Base-by-base conservation (phyloP, 2,797 vertebrate genomes). In the Characodon lateralis region DNA sequence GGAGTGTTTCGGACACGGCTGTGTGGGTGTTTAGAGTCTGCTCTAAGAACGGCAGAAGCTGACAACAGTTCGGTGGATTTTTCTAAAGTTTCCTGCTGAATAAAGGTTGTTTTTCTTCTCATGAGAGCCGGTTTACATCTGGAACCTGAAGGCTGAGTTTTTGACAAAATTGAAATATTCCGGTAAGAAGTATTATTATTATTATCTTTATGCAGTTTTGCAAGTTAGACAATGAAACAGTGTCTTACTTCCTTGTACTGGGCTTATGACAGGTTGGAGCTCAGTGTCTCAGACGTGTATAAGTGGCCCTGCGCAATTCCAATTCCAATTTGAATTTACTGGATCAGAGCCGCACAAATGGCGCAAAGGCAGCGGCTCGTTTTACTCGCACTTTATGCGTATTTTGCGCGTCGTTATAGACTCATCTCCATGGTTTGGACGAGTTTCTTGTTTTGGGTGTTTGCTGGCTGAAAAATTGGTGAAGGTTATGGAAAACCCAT, bases 231-330 rank as follows among this genome's bases (percentile, higher is more conserved):
- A 59, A 20, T 22, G 1, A 63, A 24, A 5, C 24, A 1, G 13
- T 13, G 16, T 41, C 80, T 43, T 43, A 85, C 84, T 91, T 88
- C 88, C 86, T 82, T 70, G 83, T 85, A 85, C 35, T 79, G 70
- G 48, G 69, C 39, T 71, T 83, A 73, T 61, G 85, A 86, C 87
- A 90, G 83, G 84, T 91, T 84, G 56, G 68, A 71, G 81, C 69
- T 48, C 65, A 9, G 58, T 51, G 43, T 73, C 14, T 80, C 65
- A 10, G 18, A 3, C 18, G 74, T n/a, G 43, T 65, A 8, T 18
- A 43, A 59, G 75, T 22, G 6, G 26, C 35, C 53, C 26, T 78
- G 68, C 35, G 9, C 41, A 9, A 3, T 77, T 46, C n/a, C 69
- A 78, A 58, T 41, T 66, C 63, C 20, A 43, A 66, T 61, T 78